Base-by-base conservation (phyloP, 2,113 vertebrate species). In the Podarcis muralis region DNA sequence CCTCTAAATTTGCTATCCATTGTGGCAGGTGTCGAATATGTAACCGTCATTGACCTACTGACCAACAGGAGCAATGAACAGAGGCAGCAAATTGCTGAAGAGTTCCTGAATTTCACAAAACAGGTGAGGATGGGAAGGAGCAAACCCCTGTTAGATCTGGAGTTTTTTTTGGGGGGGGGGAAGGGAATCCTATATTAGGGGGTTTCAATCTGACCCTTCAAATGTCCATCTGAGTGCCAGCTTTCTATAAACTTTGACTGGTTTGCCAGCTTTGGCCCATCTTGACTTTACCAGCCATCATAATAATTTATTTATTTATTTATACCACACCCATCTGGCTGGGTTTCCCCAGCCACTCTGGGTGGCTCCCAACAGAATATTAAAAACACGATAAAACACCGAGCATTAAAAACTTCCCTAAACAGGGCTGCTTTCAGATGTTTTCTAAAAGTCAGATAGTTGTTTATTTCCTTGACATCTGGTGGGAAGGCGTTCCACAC, bases 21-120 rank as follows among this genome's bases (percentile, higher is more conserved):
- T 11, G 12, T 6, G 12, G 37, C 87, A 96, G 94, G 91, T 0
- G 93, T 95, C 11, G 89, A 94, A 53, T 74, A 6, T 1, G 0
- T 59, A 0, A 43, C 93, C 82, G 91, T 96, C 23, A 57, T 94
- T 35, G 91, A 92, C 0, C 88, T 95, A 23, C 92, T 97, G 68
- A 96, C 94, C 59, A 92, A 89, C 30, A 90, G 95, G 20, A 95
- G 90, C 85, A 87, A 89, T 16, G 92, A 93, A 12, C 96, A 97
- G 13, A 93, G 96, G 59, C 95, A 94, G 68, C 91, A 95, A 22
- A 89, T 97, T 32, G 78, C 91, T 0, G 53, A 84, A 48, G 76
- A 84, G 27, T 97, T 96, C 92, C 91, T 86, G 68, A 89, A 90
- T 9, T 93, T 89, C 4, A 94, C 93, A 35, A 89, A 93, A 22